phyloP scores from a whole-genome alignment of 2,888 invertebrate genomes.

The Leptopilina syphax region DNA sequence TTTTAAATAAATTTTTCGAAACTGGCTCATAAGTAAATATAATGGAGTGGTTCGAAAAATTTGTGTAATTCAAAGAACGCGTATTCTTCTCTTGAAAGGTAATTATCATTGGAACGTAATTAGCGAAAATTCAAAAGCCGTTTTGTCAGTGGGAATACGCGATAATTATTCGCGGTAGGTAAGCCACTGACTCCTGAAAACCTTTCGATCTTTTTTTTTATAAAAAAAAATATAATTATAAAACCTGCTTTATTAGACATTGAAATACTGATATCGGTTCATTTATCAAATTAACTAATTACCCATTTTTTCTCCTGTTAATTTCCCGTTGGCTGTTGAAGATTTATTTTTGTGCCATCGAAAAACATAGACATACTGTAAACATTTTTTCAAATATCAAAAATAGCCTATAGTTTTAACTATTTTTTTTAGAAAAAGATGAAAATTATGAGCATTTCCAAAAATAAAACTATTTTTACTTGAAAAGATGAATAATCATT shows the following conservation, averaged over 20 bases:
- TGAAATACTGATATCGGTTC: neutral
- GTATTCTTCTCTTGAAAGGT: neutral
- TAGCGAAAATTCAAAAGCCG: constrained; percentile 19
- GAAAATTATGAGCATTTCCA: too few relatives aligned
- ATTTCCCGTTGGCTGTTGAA: too few relatives aligned
- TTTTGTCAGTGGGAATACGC: neutral
- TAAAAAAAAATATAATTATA: neutral
- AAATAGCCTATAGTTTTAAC: too few relatives aligned
- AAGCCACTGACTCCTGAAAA: neutral
- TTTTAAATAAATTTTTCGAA: too few relatives aligned
- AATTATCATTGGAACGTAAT: neutral
- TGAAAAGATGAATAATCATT: too few relatives aligned
- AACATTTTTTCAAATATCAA: too few relatives aligned
- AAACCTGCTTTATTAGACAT: neutral
- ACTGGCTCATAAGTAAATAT: too few relatives aligned
- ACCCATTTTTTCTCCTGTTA: neutral
- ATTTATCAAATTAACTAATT: neutral
- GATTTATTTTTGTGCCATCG: too few relatives aligned
- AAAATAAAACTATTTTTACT: too few relatives aligned
- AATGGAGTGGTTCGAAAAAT: too few relatives aligned
- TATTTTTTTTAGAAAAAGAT: too few relatives aligned
- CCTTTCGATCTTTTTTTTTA: neutral
- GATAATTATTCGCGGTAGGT: neutral
- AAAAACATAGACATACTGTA: too few relatives aligned
- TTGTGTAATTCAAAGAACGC: neutral